Conservation (phyloP, 2,113 vertebrate species). For the Tiliqua scincoides region DNA sequence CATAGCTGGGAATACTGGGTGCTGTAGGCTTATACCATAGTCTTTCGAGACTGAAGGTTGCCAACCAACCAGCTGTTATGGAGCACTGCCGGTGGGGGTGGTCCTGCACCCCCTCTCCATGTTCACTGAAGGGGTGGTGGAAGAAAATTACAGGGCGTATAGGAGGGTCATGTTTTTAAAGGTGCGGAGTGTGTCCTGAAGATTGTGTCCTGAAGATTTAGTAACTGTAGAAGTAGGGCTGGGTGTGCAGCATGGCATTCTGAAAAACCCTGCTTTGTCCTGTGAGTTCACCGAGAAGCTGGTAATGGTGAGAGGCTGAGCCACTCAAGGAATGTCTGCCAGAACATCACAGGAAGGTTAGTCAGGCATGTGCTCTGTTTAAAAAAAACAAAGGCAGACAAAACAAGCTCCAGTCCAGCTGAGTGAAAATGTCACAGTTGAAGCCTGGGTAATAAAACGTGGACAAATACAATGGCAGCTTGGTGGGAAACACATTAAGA, state of each 20-base stretch:
- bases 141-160: background rate
- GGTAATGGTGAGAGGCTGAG: conserved; percentile 36
- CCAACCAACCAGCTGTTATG: no score
- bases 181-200: background rate
- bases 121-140: no score
- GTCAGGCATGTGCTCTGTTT: conserved; percentile 44
- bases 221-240: background rate
- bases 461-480: conserved; percentile 38
- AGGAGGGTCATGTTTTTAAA: background rate
- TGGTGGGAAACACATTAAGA: conserved; percentile 56
- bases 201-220: background rate
- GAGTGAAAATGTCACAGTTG: conserved; percentile 62
- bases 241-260: background rate
- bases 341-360: conserved; percentile 43
- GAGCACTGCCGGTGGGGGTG: no score
- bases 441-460: conserved; percentile 59
- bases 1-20: no score
- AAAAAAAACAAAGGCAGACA: conserved; percentile 51
- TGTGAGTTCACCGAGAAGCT: background rate
- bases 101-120: no score
- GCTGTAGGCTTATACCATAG: no score
- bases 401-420: conserved; percentile 55
- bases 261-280: background rate
- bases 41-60: no score
- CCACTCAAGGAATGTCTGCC: conserved; percentile 47